Evolutionary conservation across 2,113 vertebrate species (phyloP), one percentile per base, ranked within the genome.

Genomic region (Marmota monax): DNA sequence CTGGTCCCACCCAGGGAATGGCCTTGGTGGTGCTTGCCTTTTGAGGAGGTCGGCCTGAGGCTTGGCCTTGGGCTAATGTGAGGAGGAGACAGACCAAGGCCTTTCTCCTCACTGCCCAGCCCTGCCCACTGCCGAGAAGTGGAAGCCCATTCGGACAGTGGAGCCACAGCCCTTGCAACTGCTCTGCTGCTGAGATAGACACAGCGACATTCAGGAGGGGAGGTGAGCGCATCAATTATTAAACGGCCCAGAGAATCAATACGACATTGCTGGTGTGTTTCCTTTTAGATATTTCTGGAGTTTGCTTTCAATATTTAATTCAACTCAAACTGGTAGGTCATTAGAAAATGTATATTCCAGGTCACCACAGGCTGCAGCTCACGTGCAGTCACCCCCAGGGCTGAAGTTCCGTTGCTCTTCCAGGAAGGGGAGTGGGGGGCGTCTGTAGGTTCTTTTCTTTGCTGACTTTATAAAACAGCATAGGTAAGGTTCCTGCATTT

Each of bases 281-380:
- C 97, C 96, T 93, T 82, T 79, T 23, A 87, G 97, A 32, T 97
- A 97, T 97, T 97, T 98, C 95, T 95, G 97, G 98, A 96, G 93
- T 61, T 84, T 87, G 96, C 93, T 94, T 97, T 98, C 97, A 97
- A 98, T 98, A 97, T 98, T 98, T 98, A 97, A 97, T 97, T 91
- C 84, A 65, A 25, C 69, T 74, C 39, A 27, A 93, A 88, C 92
- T 5, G 80, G 69, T 37, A 94, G 96, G 96, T 90, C 88, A 84
- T 94, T 84, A 97, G 96, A 16, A 74, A 86, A 88, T 45, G 86
- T 14, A 9, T 27, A 14, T 76, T 77, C 76, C 73, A 13, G 78
- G 86, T 79, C 22, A n/a, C 61, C 86, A 67, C 80, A 84, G 76
- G 84, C 70, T 11, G 7, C 1, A n/a, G 74, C 87, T 63, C 39